A percentile compares a stretch with the other conserved stretches of the same genome.
Conservation (phyloP, 2,888 invertebrate genomes). For the Xylota segnis region DNA sequence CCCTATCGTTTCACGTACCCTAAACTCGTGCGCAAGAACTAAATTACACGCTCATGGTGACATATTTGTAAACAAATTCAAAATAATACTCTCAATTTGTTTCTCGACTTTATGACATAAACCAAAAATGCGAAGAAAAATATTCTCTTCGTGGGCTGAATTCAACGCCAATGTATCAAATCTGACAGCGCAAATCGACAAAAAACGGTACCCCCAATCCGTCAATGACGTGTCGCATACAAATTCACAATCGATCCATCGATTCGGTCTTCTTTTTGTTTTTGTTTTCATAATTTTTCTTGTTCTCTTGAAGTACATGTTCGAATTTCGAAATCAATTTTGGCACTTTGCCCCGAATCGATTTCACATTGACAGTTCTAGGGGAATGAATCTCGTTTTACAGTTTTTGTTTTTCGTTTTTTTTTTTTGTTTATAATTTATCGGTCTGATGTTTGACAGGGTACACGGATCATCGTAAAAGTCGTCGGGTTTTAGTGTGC, state of each 20-base stretch:
- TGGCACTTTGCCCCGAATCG: conserved; percentile 65
- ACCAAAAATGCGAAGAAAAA: conserved; percentile 11
- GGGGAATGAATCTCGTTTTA: conserved; percentile 7
- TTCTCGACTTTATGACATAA: conserved; percentile 56
- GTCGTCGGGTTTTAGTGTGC: conserved; percentile 6
- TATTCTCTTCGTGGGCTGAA: conserved; percentile 49
- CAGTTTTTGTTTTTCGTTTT: no score
- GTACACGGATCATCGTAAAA: conserved; percentile 20
- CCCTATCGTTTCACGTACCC: neutral
- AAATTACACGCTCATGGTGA: conserved; percentile 48
- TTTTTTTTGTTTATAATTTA: conserved; percentile 43
- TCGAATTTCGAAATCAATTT: conserved; percentile 73
- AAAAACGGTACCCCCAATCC: conserved; percentile 62
- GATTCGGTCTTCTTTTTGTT: neutral
- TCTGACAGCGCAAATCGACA: conserved; percentile 42
- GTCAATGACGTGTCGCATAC: conserved; percentile 70
- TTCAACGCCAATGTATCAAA: conserved; percentile 49
- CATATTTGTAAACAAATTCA: conserved; percentile 69
- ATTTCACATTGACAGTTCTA: conserved; percentile 63
- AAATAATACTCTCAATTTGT: conserved; percentile 62
- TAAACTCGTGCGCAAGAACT: conserved; percentile 25
- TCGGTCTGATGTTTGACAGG: conserved; percentile 58
- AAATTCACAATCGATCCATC: conserved; percentile 45
- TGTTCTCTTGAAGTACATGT: conserved; percentile 55
- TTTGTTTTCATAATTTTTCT: conserved; percentile 51